These are phyloP conservation scores for Columbina picui DNA, from an alignment of 2,113 vertebrate genomes.

Conservation along the genomic window DNA sequence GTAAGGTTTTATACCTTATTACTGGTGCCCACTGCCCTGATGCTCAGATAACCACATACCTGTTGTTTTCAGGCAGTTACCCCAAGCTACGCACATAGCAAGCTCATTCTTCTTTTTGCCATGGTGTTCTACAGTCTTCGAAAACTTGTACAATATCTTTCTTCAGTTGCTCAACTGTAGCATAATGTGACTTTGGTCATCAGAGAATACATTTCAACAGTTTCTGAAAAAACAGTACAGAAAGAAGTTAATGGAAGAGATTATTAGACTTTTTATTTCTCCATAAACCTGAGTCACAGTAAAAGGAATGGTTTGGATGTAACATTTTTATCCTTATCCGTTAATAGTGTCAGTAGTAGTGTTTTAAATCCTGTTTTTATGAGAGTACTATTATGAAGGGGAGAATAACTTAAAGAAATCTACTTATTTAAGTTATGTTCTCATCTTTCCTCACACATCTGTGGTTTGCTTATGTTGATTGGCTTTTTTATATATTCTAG, in stretches of 20 bases:
- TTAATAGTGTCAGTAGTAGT: background rate
- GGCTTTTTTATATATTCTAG: background rate
- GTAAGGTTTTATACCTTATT: background rate
- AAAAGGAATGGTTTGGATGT: background rate
- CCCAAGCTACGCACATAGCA: background rate
- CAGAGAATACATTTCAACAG: background rate
- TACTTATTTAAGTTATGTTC: background rate
- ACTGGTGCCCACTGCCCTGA: background rate
- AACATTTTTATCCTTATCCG: background rate
- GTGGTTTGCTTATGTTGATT: background rate
- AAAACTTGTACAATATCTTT: background rate
- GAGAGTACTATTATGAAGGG: background rate
- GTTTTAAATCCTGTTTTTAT: conserved; percentile 42
- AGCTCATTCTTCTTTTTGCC: background rate
- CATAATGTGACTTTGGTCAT: background rate
- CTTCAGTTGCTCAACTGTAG: background rate
- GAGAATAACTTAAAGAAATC: conserved; percentile 12
- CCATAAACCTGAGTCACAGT: background rate
- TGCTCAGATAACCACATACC: background rate
- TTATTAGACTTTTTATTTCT: conserved; percentile 8
- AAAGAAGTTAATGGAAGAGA: background rate
- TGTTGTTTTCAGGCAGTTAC: background rate
- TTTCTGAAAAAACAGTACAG: background rate
- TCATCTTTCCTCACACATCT: background rate
- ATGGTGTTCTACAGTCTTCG: background rate